Evolutionary conservation across 2,113 vertebrate species (phyloP), one percentile per base, ranked within the genome.

Genomic region (Empidonax alnorum): DNA sequence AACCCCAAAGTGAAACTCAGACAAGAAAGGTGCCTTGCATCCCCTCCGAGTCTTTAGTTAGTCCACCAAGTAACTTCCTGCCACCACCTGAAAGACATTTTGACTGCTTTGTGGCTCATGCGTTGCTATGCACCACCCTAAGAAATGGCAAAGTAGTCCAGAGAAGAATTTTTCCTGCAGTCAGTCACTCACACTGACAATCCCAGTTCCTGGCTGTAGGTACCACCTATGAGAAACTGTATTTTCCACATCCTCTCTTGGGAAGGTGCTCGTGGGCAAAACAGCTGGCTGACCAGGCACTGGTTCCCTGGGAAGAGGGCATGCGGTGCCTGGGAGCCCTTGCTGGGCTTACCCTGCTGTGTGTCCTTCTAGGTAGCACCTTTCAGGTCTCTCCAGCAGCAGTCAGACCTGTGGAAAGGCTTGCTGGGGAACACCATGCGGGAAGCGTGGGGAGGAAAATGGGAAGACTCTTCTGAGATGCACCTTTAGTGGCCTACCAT

Each of bases 271-370:
- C 61, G 28, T 52, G 68, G 53, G 39, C 3, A 6, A 35, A 44
- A 16, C 0, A 3, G 10, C 31, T 17, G 16, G n/a, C 41, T 1
- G 9, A 7, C 21, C 4, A 6, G 73, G 15, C 71, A 7, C 13
- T 23, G 18, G 24, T 24, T 75, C n/a, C 56, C 52, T 42, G 66
- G n/a, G 52, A 66, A 10, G 31, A 78, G 53, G 37, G 44, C 27
- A 28, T 3, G 13, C 17, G 18, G 41, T 31, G 28, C 12, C 47
- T 41, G 53, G 9, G 53, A 79, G 33, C 22, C 30, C 53, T 77
- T 55, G 27, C 50, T 66, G 63, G 25, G 20, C 44, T 84, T 71
- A 16, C 4, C 23, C 12, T 49, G 7, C 2, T 46, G 44, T 14
- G 11, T 19, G 42, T 58, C 17, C 71, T 79, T 61, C 52, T 56